phyloP scores from a whole-genome alignment of 2,797 vertebrate species.

The Arremon brunneinucha region DNA sequence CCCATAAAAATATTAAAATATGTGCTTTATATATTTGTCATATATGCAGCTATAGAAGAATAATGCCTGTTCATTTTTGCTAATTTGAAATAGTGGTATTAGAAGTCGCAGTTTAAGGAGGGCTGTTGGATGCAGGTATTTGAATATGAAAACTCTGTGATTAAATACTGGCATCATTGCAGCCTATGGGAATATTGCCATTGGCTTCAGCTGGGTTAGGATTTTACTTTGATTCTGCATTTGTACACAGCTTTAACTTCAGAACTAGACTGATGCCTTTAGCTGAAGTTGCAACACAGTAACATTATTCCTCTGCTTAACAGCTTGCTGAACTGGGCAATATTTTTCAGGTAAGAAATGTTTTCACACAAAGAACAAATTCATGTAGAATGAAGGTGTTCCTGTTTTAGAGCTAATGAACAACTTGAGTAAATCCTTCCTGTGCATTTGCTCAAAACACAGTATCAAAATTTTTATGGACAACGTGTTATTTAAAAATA shows the following conservation, averaged over 20 bases:
- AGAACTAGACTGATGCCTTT: neutral
- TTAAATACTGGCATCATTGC: neutral
- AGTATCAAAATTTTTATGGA: neutral
- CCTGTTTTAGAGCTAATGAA: neutral
- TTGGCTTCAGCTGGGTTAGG: neutral
- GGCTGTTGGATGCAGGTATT: conserved; percentile 24
- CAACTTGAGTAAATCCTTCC: neutral
- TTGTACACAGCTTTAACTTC: neutral
- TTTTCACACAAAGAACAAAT: neutral
- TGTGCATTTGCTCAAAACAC: neutral
- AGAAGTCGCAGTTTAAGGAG: conserved; percentile 13
- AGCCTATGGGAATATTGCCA: neutral
- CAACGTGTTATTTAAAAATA: neutral
- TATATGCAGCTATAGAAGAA: neutral
- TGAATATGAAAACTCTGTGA: neutral
- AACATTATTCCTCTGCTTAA: neutral
- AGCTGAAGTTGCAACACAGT: neutral
- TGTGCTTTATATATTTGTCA: neutral
- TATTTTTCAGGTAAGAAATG: neutral
- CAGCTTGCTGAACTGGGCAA: neutral
- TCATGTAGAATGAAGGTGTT: conserved; percentile 20
- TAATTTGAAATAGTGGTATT: neutral
- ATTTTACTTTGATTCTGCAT: neutral
- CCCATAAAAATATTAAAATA: neutral
- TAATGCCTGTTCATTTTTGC: neutral